phyloP scores from a whole-genome alignment of 2,797 vertebrate species.

The Galaxias olidus region DNA sequence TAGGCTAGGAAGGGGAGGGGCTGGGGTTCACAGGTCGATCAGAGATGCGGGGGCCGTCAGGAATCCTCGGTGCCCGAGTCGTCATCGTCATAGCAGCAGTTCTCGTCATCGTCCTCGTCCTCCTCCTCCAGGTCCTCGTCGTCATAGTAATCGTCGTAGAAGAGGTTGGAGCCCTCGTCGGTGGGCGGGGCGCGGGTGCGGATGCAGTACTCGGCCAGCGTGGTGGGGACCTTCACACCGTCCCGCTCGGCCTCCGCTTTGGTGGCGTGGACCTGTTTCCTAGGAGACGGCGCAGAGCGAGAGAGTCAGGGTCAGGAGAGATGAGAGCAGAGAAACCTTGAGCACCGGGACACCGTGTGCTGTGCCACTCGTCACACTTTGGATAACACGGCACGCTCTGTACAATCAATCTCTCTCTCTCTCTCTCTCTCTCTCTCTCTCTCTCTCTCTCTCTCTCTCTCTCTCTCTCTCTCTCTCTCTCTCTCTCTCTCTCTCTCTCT shows the following conservation, averaged over 20 bases:
- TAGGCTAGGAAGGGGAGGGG: slow-evolving; percentile 18
- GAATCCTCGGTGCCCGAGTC: slow-evolving; percentile 94
- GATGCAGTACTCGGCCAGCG: slow-evolving; percentile 93
- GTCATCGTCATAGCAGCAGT: slow-evolving; percentile 87
- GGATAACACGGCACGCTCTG: background rate
- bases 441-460: slow-evolving; percentile 44
- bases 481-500: slow-evolving; percentile 74
- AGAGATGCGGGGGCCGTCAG: slow-evolving; percentile 67
- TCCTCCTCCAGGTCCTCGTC: slow-evolving; percentile 88
- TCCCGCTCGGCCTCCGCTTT: slow-evolving; percentile 91
- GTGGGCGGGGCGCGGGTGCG: slow-evolving; percentile 87
- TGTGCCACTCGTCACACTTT: too few relatives aligned
- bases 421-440: slow-evolving; percentile 63
- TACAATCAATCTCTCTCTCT: slow-evolving; percentile 5
- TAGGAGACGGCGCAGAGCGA: slow-evolving; percentile 42
- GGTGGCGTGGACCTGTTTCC: slow-evolving; percentile 93
- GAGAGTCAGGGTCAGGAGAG: background rate
- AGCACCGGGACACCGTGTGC: background rate
- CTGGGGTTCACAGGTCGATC: background rate
- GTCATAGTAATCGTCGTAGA: slow-evolving; percentile 94
- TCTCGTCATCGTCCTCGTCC: slow-evolving; percentile 79
- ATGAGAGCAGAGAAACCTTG: background rate
- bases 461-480: slow-evolving; percentile 48
- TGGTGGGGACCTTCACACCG: slow-evolving; percentile 92
- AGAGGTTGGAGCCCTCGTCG: slow-evolving; percentile 91